Conservation (phyloP, 2,113 vertebrate genomes). For the Siniperca knerii region DNA sequence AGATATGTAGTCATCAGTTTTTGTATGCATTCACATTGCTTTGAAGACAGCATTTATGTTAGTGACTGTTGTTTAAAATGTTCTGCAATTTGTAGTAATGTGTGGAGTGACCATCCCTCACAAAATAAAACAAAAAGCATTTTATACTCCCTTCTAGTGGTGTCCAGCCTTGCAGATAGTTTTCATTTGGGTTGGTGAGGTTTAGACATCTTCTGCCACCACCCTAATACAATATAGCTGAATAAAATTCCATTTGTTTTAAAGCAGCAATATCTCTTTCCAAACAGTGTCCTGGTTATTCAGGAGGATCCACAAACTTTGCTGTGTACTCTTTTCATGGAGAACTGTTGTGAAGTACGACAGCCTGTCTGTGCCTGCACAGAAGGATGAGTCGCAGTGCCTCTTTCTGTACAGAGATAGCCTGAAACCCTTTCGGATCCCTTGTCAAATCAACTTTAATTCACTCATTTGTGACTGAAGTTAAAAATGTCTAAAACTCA, state of each 20-base stretch:
- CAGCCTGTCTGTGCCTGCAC: not conserved
- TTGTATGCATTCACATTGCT: not conserved
- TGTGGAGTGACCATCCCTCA: not conserved
- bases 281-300: not conserved
- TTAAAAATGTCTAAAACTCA: not conserved
- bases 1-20: not conserved
- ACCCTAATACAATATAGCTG: not conserved
- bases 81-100: not conserved
- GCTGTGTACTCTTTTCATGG: not conserved
- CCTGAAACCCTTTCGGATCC: not conserved
- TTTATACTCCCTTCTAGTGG: not conserved
- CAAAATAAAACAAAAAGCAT: not conserved
- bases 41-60: not conserved
- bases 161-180: not conserved
- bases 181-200: not conserved
- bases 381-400: conserved; percentile 6
- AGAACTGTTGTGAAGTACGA: not conserved
- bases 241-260: not conserved
- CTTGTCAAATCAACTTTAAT: not conserved
- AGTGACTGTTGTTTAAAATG: not conserved
- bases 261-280: not conserved
- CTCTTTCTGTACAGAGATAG: not conserved
- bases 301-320: not conserved
- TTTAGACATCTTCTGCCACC: too few species aligned
- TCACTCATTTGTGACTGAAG: not conserved